Percentiles rank a stretch among this genome's conserved stretches.
phyloP scores from a whole-genome alignment of 2,113 vertebrate genomes.

The Daphoenositta chrysoptera region DNA sequence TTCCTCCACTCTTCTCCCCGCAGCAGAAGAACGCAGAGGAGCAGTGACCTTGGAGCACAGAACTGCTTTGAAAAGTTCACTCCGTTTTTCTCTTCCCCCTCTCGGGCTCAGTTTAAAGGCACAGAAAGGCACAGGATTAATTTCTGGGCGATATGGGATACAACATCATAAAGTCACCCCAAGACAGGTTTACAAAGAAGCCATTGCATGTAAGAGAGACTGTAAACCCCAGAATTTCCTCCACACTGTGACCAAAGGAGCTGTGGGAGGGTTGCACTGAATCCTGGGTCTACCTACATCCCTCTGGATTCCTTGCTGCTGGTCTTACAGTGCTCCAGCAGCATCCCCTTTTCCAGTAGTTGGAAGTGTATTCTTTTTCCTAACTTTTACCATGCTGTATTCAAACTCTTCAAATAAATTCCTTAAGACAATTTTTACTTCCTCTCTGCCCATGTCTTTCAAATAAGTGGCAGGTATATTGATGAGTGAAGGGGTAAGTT shows the following conservation, averaged over 20 bases:
- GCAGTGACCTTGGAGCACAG: too few relatives aligned
- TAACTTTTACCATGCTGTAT: neutral
- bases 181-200: neutral
- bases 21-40: too few relatives aligned
- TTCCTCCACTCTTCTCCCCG: too few relatives aligned
- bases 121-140: too few relatives aligned
- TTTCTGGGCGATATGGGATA: too few relatives aligned
- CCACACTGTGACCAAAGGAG: neutral
- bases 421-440: neutral
- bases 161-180: too few relatives aligned
- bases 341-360: neutral
- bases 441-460: neutral
- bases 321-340: neutral
- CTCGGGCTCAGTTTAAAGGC: too few relatives aligned
- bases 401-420: neutral
- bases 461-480: neutral
- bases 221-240: neutral
- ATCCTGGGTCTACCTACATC: neutral
- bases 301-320: neutral
- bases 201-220: neutral
- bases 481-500: neutral
- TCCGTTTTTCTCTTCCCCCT: too few relatives aligned
- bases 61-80: too few relatives aligned
- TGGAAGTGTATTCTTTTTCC: neutral
- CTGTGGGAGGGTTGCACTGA: neutral